Evolutionary conservation across 2,113 vertebrate species (phyloP).

Genomic region (Etheostoma spectabile): DNA sequence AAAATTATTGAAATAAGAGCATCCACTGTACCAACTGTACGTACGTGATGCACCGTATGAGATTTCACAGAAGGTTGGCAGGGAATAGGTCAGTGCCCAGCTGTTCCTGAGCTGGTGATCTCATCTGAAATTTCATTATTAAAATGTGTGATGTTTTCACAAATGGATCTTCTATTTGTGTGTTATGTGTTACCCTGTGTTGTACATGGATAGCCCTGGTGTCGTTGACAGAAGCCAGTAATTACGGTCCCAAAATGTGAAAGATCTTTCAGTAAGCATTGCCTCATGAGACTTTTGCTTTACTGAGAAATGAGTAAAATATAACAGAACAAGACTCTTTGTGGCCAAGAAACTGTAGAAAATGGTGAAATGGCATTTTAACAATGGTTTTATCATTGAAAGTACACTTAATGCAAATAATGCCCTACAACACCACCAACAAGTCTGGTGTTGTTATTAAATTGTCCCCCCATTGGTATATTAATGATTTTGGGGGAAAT

Average conservation of each 20-base stretch:
- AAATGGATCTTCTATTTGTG: neutral
- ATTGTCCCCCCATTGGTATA: neutral
- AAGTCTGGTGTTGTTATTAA: constrained; percentile 4
- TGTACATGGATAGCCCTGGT: neutral
- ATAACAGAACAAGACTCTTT: neutral
- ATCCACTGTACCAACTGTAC: neutral
- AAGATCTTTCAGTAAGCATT: neutral
- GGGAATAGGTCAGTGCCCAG: neutral
- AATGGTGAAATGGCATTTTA: neutral
- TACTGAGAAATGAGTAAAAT: neutral
- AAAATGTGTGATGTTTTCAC: neutral
- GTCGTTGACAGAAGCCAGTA: neutral
- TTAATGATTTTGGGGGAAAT: neutral
- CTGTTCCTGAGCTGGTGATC: neutral
- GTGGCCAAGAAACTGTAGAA: neutral
- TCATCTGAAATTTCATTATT: neutral
- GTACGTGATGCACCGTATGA: no score
- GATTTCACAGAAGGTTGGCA: neutral
- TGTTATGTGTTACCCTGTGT: neutral
- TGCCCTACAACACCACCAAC: neutral
- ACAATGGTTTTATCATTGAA: neutral
- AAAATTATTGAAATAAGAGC: neutral
- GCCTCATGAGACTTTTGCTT: neutral
- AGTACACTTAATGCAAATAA: neutral
- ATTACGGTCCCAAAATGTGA: neutral